These are phyloP conservation scores for Bibio marci DNA, from an alignment of 2,888 invertebrate genomes.

Conservation along the genomic window DNA sequence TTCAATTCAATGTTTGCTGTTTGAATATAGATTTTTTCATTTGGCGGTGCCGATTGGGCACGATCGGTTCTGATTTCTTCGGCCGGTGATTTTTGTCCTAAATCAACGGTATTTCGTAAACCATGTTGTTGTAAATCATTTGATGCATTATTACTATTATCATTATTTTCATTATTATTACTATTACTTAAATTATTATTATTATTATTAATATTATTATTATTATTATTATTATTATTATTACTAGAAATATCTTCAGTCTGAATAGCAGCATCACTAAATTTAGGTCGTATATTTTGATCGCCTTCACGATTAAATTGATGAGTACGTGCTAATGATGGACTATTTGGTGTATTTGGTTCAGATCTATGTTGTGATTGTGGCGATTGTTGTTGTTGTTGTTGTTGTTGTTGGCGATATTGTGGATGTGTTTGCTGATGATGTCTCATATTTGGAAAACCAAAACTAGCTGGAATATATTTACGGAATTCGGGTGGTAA, in stretches of 20 bases:
- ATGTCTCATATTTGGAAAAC: constrained; percentile 10
- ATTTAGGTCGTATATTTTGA: constrained; percentile 17
- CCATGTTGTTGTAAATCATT: constrained; percentile 44
- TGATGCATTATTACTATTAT: background rate
- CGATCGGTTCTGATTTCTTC: constrained; percentile 34
- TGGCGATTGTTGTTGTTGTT: constrained; percentile 4
- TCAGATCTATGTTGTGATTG: constrained; percentile 2
- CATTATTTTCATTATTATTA: background rate
- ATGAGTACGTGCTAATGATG: background rate
- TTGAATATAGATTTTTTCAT: constrained; percentile 13
- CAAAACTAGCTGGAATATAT: constrained; percentile 26
- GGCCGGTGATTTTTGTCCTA: constrained; percentile 46
- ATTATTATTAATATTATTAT: background rate
- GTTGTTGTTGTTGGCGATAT: constrained; percentile 7
- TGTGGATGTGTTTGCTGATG: constrained; percentile 9
- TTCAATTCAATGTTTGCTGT: background rate
- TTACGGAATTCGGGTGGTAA: constrained; percentile 28
- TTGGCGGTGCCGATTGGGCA: constrained; percentile 67
- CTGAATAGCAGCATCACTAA: constrained; percentile 29
- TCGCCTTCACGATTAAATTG: background rate
- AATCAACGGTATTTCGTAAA: constrained; percentile 59
- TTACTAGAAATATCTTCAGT: constrained; percentile 19
- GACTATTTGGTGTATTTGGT: background rate
- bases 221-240: background rate
- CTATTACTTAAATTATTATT: background rate